Evolutionary conservation across 2,888 invertebrate species (phyloP), one percentile per base, ranked within the genome.

Genomic region (Torymus aiolomorphi): DNA sequence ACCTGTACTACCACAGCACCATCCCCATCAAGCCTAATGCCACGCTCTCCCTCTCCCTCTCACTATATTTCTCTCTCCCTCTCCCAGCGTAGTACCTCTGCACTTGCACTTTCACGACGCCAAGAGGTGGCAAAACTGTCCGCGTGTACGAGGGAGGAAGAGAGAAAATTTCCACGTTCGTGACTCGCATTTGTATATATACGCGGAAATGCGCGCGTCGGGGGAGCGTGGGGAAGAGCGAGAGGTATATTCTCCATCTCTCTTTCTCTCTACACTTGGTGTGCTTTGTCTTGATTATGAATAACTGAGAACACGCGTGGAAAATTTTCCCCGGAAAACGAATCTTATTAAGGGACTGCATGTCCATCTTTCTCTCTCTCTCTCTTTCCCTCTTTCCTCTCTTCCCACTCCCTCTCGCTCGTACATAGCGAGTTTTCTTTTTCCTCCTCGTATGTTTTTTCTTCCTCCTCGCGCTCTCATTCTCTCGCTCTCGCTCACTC

Each of bases 281-380:
- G 18, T 14, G 61, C 70, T 77, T 80, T 74, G 61, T 77, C 72
- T 74, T 80, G 74, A 80, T 80, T 80, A 78, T 78, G 80, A 80
- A 80, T 69, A 80, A 74, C 80, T 76, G 74, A 74, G 73, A 76
- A 65, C 61, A 76, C 74, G 72, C 72, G 80, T 72, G 80, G 59
- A 69, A 74, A 76, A 65, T 80, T 80, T 63, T 59, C 57, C 74
- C 61, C 18, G 75, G 75, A 76, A 81, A 82, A 76, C 59, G 66
- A 75, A 80, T 79, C 81, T 80, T 71, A 80, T 80, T 77, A 77
- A 65, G 54, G 51, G 59, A 62, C 42, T 65, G 42, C 42, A 1
- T 42, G 42, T 18, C 8, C 13, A 49, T 72, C 24, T 67, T 16
- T 51, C 16, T 16, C 51, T 20, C 49, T 20, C 11, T 51, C 54